Conservation (phyloP, 1,140 invertebrate genomes). For the Drosophila lacertosa region DNA sequence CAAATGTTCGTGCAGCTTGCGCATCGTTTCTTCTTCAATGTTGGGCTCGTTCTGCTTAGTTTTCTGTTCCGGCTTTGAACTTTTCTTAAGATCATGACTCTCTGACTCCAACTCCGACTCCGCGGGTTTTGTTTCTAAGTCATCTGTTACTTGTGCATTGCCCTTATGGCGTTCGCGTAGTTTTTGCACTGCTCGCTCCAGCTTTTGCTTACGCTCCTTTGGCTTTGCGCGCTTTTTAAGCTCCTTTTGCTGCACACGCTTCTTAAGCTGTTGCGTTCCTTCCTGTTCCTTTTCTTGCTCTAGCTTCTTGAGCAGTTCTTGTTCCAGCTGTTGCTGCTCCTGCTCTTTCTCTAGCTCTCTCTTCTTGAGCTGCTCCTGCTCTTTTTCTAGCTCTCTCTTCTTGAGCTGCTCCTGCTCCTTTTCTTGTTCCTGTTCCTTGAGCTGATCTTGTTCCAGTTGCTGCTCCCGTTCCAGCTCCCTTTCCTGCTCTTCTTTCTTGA, state of each 20-base stretch:
- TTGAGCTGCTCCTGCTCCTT: background rate
- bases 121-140: background rate
- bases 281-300: background rate
- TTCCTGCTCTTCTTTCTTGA: background rate
- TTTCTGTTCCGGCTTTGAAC: background rate
- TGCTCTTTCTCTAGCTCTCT: background rate
- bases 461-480: no score
- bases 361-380: background rate
- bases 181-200: no score
- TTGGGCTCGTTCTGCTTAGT: conserved; percentile 12
- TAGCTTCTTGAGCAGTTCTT: background rate
- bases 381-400: background rate
- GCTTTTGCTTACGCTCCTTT: background rate
- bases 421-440: background rate
- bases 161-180: background rate
- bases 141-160: no score
- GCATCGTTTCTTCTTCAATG: conserved; percentile 43
- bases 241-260: background rate
- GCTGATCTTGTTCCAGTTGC: background rate
- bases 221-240: background rate
- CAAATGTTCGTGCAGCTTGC: conserved; percentile 49
- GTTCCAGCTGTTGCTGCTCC: background rate
- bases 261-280: background rate
- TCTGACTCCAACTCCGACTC: background rate
- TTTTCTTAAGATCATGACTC: conserved; percentile 8